Evolutionary conservation across 2,113 vertebrate genomes (phyloP), one percentile per base, ranked within the genome.

Genomic region (Erinaceus europaeus): DNA sequence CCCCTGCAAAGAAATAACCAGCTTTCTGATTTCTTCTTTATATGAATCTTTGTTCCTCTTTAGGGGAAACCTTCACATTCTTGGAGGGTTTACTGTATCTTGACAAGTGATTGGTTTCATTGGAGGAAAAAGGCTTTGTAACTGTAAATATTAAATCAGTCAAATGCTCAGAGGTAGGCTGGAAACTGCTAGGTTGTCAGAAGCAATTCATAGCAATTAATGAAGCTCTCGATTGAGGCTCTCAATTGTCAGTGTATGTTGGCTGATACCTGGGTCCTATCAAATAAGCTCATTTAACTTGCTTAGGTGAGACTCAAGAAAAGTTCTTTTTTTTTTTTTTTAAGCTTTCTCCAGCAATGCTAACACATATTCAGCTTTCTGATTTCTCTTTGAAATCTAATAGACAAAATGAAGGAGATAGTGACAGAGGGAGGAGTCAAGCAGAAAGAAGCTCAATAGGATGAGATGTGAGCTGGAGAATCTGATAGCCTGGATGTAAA

Each of bases 381-480:
- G 59, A 73, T 64, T 21, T 44, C 29, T 61, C 6, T 46, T 61
- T 68, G 44, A 29, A 52, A 18, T 2, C 17, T 34, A n/a, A 55
- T 81, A 9, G 53, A 36, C 3, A 21, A 67, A 50, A 25, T 4
- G 4, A 42, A 18, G n/a, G 29, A 34, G 15, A 25, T 9, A 20
- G 11, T 4, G 1, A 44, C 27, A 74, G 6, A 2, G 1, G 2
- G 0, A 0, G 0, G 12, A 10, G 29, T n/a, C n/a, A 61, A 71
- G 81, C 11, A 74, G 36, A 48, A 32, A 74, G 36, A 48, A 32
- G 25, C 1, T 2, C 29, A 13, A 7, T 2, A 13, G 17, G 3
- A 40, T 21, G 2, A 69, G 11, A 15, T 68, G 7, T 1, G 34
- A 7, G 2, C 15, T 32, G 5, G 27, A 73, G 34, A 27, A 21